A percentile compares a stretch with the other conserved stretches of the same genome.
These are phyloP conservation scores for Anolis sagrei DNA, from an alignment of 2,113 vertebrate species.

Conservation along the genomic window DNA sequence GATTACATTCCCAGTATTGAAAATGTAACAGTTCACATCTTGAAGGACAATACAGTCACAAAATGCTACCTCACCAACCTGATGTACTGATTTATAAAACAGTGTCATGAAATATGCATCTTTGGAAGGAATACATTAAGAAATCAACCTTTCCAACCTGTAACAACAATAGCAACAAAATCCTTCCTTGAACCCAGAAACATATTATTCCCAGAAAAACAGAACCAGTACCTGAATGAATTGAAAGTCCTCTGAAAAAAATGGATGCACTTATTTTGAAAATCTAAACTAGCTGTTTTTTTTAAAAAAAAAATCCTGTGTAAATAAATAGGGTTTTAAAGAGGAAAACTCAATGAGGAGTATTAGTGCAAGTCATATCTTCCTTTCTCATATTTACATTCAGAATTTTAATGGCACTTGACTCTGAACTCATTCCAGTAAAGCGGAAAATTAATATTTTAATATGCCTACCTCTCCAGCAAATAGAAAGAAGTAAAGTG, in stretches of 20 bases:
- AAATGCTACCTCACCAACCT: accelerated
- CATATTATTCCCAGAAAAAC: not conserved
- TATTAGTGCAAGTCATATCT: constrained; percentile 72
- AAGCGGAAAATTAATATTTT: constrained; percentile 89
- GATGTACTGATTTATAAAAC: not conserved
- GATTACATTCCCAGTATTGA: not conserved
- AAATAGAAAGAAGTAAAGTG: constrained; percentile 74
- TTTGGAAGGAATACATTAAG: not conserved
- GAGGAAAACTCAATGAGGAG: constrained; percentile 55
- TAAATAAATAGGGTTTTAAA: constrained; percentile 64
- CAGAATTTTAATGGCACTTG: constrained; percentile 70
- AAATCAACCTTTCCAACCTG: not conserved
- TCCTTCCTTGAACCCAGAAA: not conserved
- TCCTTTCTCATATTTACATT: constrained; percentile 73
- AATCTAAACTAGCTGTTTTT: constrained; percentile 34
- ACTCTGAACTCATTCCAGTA: constrained; percentile 84
- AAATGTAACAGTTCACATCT: not conserved
- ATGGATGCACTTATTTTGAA: not conserved
- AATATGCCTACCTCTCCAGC: constrained; percentile 77
- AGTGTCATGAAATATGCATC: not conserved
- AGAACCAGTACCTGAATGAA: not conserved
- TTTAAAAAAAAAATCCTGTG: constrained; percentile 21
- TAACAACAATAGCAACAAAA: not conserved
- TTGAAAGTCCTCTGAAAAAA: not conserved
- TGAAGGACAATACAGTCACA: accelerated